Evolutionary conservation across 30 jellyfish, hydroid and myxozoan species (phyloP).

Genomic region (Aurelia aurita): DNA sequence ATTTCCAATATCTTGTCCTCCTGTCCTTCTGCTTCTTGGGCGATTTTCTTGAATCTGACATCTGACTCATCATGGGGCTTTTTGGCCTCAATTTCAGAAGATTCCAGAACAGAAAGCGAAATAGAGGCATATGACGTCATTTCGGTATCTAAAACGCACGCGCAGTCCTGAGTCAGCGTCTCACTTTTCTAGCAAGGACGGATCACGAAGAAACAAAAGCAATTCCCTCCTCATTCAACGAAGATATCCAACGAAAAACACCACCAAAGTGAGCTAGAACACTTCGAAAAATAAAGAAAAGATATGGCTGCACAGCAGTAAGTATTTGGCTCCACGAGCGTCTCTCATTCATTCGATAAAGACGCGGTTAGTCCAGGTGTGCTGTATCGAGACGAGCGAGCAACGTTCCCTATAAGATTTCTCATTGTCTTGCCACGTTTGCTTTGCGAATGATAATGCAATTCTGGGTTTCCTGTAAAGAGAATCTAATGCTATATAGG

Average conservation of each 20-base stretch:
- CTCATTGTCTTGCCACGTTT: no score
- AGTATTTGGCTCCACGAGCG: background rate
- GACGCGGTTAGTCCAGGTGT: conserved; percentile 24
- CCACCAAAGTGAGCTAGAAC: background rate
- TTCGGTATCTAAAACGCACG: conserved; percentile 47
- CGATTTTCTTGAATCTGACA: no score
- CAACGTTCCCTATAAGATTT: background rate
- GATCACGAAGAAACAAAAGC: background rate
- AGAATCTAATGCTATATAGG: no score
- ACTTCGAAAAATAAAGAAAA: background rate
- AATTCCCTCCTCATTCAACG: background rate
- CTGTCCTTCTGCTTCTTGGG: no score
- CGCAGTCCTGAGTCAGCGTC: conserved; percentile 68
- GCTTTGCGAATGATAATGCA: no score
- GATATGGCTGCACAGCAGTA: conserved; percentile 70
- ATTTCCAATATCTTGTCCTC: no score
- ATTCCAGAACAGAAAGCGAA: no score
- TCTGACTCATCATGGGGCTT: no score
- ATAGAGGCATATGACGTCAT: conserved; percentile 50
- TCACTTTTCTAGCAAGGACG: conserved; percentile 25
- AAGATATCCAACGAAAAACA: background rate
- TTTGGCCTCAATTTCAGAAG: no score
- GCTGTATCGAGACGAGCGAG: background rate
- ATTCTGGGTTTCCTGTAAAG: no score
- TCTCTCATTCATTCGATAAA: background rate